Evolutionary conservation across 92 coral and sea anemone genomes (phyloP).

Genomic region (Scolanthus callimorphus): DNA sequence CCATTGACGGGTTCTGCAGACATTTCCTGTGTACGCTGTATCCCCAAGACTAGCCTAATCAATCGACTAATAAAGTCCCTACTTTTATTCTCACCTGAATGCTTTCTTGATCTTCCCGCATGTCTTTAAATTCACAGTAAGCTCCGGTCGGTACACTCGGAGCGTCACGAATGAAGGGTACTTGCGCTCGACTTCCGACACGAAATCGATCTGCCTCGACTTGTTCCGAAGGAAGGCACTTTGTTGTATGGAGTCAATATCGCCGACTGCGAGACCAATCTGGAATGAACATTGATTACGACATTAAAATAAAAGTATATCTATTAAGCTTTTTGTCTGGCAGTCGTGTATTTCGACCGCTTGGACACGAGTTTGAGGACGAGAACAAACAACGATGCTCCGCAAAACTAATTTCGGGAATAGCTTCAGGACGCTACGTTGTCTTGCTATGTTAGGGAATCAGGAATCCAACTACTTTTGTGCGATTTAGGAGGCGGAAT

Average conservation of each 20-base stretch:
- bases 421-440: too few relatives aligned
- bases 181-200: conserved; percentile 58
- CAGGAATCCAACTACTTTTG: too few relatives aligned
- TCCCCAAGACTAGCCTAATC: too few relatives aligned
- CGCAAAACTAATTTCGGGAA: too few relatives aligned
- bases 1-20: too few relatives aligned
- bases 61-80: too few relatives aligned
- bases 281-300: neutral
- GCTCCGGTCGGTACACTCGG: conserved; percentile 40
- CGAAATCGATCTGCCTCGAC: conserved; percentile 57
- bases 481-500: too few relatives aligned
- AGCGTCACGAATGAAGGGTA: conserved; percentile 59
- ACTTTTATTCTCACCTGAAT: neutral
- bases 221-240: conserved; percentile 30
- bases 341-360: too few relatives aligned
- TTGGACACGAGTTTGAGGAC: too few relatives aligned
- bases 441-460: too few relatives aligned
- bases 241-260: conserved; percentile 53
- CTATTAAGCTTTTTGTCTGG: neutral
- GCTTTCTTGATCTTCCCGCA: conserved; percentile 1
- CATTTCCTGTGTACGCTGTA: too few relatives aligned
- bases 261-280: conserved; percentile 59
- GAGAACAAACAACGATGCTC: too few relatives aligned
- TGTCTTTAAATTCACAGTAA: conserved; percentile 6
- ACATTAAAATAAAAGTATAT: neutral